These are phyloP conservation scores for Labeo rohita DNA, from an alignment of 2,113 vertebrate species.

Conservation along the genomic window DNA sequence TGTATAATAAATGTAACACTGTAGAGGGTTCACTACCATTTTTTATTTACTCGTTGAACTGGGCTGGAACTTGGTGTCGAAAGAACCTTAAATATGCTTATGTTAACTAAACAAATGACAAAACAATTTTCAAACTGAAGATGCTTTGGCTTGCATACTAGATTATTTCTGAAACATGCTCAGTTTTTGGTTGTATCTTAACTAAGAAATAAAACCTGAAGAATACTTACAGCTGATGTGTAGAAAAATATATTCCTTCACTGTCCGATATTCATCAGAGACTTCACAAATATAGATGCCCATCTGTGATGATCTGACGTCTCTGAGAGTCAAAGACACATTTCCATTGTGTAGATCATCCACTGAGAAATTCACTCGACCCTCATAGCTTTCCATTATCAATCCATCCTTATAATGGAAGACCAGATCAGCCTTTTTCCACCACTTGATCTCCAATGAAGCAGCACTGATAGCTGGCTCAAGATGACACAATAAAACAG, in stretches of 20 bases:
- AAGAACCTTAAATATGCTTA: too few relatives aligned
- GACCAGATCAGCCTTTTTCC: constrained; percentile 18
- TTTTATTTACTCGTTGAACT: too few relatives aligned
- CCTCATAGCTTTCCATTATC: constrained; percentile 31
- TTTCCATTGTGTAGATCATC: constrained; percentile 46
- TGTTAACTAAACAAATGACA: too few relatives aligned
- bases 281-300: neutral
- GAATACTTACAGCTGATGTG: neutral
- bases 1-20: too few relatives aligned
- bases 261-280: too few relatives aligned
- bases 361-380: constrained; percentile 3
- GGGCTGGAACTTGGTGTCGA: too few relatives aligned
- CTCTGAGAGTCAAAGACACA: constrained; percentile 49
- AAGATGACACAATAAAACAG: constrained; percentile 47
- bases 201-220: too few relatives aligned
- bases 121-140: too few relatives aligned
- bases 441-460: constrained; percentile 51
- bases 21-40: too few relatives aligned
- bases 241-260: neutral
- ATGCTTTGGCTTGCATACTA: too few relatives aligned
- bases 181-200: too few relatives aligned
- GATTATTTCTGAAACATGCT: too few relatives aligned
- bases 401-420: constrained; percentile 32
- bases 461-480: constrained; percentile 41
- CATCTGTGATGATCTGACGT: neutral